Base-by-base conservation (phyloP, 2,888 invertebrate genomes). In the Epinotia brunnichana region DNA sequence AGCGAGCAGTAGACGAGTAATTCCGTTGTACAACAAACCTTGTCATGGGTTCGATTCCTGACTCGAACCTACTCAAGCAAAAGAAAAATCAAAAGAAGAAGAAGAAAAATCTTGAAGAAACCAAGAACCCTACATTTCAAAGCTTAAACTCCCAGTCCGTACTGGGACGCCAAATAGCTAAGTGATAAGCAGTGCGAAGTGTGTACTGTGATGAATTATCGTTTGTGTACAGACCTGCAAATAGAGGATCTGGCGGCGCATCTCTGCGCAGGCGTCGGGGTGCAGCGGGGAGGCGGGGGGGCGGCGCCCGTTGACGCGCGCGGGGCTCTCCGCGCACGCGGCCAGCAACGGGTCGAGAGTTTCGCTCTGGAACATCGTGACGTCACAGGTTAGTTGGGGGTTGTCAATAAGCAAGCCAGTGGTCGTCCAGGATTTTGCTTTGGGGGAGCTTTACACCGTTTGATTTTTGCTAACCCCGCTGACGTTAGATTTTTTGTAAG, bases 331-430 rank as follows among this genome's bases (percentile, higher is more conserved):
- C 90, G 90, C 87, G 93, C 92, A 89, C 93, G 91, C 95, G 89
- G 92, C 95, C 87, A 96, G 95, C 94, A 97, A 97, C 95, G 97
- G 96, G 95, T 96, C 97, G 95, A 96, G 96, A 95, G 97, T 96
- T 94, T 97, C 97, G 87, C 96, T 96, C 97, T 97, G 93, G 11
- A 90, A 89, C 66, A 35, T 3, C 57, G 19, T 15, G 11, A 61
- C 13, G 35, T 5, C 44, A 2, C 15, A 15, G 54, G 39, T 66
- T 48, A 48, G n/a, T 24, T 0, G 24, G 2, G 15, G 44, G 19
- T 44, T 2, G 0, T 24, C 48, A 48, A n/a, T 48, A 2, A 48
- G 48, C n/a, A n/a, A 48, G 44, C 4, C 44, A 44, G 15, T 7
- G n/a, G n/a, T n/a, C n/a, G n/a, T n/a, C n/a, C n/a, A n/a, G n/a